Percentiles rank a stretch among this genome's conserved stretches.
Conservation (phyloP, 2,797 vertebrate genomes). For the Sebastes kiyomatsui region DNA sequence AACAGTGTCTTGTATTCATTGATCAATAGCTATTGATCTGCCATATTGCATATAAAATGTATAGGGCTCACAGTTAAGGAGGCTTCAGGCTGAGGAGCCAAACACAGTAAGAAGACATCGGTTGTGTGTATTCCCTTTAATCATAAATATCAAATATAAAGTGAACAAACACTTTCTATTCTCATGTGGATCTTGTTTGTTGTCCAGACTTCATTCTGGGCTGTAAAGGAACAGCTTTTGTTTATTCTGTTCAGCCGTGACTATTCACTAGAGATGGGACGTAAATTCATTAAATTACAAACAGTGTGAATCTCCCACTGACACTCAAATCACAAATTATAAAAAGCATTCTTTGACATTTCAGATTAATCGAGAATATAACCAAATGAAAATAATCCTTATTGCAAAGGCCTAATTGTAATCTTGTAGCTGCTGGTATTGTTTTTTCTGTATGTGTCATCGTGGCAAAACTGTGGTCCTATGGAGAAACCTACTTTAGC, state of each 20-base stretch:
- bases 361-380: background rate
- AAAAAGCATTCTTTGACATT: background rate
- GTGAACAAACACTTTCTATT: conserved; percentile 8
- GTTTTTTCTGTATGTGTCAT: background rate
- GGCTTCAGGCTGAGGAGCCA: conserved; percentile 7
- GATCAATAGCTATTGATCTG: conserved; percentile 71
- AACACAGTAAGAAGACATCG: conserved; percentile 7
- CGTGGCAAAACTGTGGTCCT: background rate
- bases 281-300: background rate
- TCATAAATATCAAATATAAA: conserved; percentile 45
- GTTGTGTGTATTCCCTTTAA: background rate
- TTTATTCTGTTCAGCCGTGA: conserved; percentile 9
- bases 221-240: conserved; percentile 23
- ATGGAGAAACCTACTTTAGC: background rate
- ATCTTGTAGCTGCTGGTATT: background rate
- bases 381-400: background rate
- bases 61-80: conserved; percentile 32
- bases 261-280: background rate
- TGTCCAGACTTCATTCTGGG: conserved; percentile 29
- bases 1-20: conserved; percentile 47
- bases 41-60: conserved; percentile 54
- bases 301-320: background rate
- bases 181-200: conserved; percentile 27
- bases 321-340: background rate
- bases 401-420: background rate